These are phyloP conservation scores for Hafferia zeledoni DNA, from an alignment of 2,797 vertebrate species.

Conservation along the genomic window DNA sequence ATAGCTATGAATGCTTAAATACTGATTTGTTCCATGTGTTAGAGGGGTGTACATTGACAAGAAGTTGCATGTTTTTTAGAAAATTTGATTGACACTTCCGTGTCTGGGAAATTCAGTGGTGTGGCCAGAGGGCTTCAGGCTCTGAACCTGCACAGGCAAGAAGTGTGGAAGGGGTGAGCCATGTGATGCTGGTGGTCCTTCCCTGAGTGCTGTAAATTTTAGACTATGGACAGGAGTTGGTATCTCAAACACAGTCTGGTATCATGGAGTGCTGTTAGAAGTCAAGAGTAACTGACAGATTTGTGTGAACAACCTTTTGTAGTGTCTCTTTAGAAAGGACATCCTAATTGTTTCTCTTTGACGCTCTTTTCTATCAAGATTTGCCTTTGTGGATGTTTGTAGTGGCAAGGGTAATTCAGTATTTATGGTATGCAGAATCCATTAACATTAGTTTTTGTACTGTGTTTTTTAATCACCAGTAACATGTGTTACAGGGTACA, in stretches of 20 bases:
- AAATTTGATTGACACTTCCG: not conserved
- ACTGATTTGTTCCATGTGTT: not conserved
- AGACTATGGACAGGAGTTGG: not conserved
- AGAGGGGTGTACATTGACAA: not conserved
- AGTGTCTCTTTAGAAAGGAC: not conserved
- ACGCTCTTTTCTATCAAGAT: not conserved
- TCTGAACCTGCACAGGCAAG: not conserved
- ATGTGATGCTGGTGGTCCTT: not conserved
- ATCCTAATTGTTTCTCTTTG: constrained; percentile 20
- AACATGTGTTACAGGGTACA: constrained; percentile 44
- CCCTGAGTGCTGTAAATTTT: not conserved
- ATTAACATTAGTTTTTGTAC: constrained; percentile 57
- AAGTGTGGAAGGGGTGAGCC: not conserved
- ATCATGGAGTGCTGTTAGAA: not conserved
- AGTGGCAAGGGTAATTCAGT: constrained; percentile 52
- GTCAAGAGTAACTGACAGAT: not conserved
- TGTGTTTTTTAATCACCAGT: constrained; percentile 63
- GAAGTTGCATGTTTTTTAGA: not conserved
- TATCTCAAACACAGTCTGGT: not conserved
- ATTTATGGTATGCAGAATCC: constrained; percentile 59
- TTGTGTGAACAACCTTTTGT: not conserved
- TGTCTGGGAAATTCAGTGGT: not conserved
- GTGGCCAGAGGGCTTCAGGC: not conserved
- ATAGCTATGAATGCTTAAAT: not conserved
- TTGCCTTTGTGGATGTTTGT: constrained; percentile 36